Conservation (phyloP, 2,797 vertebrate species). For the Sebastes matsubarae region DNA sequence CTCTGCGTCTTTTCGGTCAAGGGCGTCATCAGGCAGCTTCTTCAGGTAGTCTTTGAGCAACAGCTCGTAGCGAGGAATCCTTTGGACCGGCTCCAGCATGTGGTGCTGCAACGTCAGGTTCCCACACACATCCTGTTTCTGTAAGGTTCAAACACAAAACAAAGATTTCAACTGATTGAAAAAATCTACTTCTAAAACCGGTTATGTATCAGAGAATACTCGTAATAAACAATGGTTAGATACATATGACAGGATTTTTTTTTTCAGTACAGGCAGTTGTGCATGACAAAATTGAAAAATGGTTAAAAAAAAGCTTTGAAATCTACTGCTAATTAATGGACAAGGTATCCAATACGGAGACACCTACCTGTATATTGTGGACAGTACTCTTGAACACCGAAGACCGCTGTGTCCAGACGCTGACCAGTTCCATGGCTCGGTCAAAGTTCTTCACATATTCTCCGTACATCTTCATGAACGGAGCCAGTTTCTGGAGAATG, state of each 20-base stretch:
- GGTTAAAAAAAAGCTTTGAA: not conserved
- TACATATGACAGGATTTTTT: not conserved
- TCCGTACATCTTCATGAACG: constrained; percentile 99
- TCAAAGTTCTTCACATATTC: constrained; percentile 99
- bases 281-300: not conserved
- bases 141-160: constrained; percentile 25
- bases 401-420: constrained; percentile 91
- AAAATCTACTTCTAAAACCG: not conserved
- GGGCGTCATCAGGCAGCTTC: constrained; percentile 90
- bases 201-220: not conserved
- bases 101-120: constrained; percentile 97
- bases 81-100: constrained; percentile 97
- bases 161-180: not conserved
- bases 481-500: constrained; percentile 97
- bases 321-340: not conserved
- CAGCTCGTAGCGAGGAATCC: constrained; percentile 95
- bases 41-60: constrained; percentile 97
- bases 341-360: not conserved
- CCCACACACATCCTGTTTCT: constrained; percentile 96
- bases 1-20: constrained; percentile 92
- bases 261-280: not conserved
- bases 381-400: constrained; percentile 90
- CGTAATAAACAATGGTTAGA: too few relatives aligned
- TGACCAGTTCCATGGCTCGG: constrained; percentile 94
- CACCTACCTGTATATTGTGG: constrained; percentile 91